A percentile compares a stretch with the other conserved stretches of the same genome.
Evolutionary conservation across 2,888 invertebrate genomes (phyloP).

Genomic region (Tethea ocularis): DNA sequence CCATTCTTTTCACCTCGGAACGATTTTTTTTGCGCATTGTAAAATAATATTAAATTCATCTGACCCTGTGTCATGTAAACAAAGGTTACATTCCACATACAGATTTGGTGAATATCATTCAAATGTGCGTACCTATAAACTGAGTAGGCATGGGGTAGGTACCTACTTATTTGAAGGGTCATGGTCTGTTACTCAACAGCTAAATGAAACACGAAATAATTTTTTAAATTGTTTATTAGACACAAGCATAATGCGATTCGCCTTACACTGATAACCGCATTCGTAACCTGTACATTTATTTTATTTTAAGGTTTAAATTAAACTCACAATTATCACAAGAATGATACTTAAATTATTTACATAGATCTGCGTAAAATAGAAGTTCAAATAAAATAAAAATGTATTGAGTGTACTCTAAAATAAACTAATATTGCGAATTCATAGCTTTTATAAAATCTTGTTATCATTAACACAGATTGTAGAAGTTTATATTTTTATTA

Average conservation of each 20-base stretch:
- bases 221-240: constrained; percentile 49
- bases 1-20: no score
- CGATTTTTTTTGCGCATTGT: no score
- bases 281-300: constrained; percentile 34
- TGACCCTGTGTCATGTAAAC: no score
- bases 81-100: no score
- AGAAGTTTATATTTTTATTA: no score
- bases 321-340: constrained; percentile 28
- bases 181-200: no score
- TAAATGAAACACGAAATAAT: constrained; percentile 6
- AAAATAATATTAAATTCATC: no score
- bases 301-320: constrained; percentile 20
- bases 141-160: no score
- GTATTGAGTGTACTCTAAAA: background rate
- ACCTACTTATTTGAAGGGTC: no score
- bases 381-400: background rate
- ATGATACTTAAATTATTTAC: constrained; percentile 14
- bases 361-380: background rate
- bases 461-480: no score
- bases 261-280: constrained; percentile 42
- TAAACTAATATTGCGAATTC: background rate
- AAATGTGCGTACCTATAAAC: no score
- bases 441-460: background rate
- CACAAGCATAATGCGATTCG: constrained; percentile 46
- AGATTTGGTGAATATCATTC: no score